Base-by-base conservation (phyloP, 2,888 invertebrate species). In the Diadromus collaris region DNA sequence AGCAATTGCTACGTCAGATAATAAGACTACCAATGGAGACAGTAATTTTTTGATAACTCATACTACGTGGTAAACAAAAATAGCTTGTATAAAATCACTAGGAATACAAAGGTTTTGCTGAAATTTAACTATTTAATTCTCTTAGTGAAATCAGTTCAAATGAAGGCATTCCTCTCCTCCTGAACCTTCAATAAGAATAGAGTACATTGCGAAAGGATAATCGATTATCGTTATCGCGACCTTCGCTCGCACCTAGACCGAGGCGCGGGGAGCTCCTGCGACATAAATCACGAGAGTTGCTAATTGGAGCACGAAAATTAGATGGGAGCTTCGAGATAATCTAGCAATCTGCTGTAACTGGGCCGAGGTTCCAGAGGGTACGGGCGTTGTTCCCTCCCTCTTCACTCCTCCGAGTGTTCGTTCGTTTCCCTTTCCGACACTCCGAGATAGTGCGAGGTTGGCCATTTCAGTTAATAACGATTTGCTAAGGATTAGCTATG, bases 311-410 rank as follows among this genome's bases (percentile, higher is more conserved):
- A 58, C 60, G 60, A 41, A 65, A 61, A 79, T 77, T 70, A 70
- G 65, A 78, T 75, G 74, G 38, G 63, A 68, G 48, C 34, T 75
- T 44, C 56, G 58, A 64, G 34, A 69, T 29, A 51, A 46, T 41
- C 54, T 54, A 69, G 72, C 56, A 68, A 64, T 65, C 60, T 61
- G 21, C 13, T 60, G 79, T 81, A 86, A 85, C 81, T 85, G 81
- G 85, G 85, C 74, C 85, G 83, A 86, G 85, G 83, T 81, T 85
- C 70, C 74, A 69, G 72, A 63, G 44, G 51, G 73, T 70, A 64
- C 54, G 64, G 41, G 16, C 44, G 29, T 58, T 70, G 34, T 60
- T 67, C 56, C 27, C 54, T 61, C 56, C 41, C n/a, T 0, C 27
- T 0, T 2, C 13, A n/a, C n/a, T n/a, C 9, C 29, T 46, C 19